Evolutionary conservation across 2,797 vertebrate genomes (phyloP).

Genomic region (Darevskia mixta): DNA sequence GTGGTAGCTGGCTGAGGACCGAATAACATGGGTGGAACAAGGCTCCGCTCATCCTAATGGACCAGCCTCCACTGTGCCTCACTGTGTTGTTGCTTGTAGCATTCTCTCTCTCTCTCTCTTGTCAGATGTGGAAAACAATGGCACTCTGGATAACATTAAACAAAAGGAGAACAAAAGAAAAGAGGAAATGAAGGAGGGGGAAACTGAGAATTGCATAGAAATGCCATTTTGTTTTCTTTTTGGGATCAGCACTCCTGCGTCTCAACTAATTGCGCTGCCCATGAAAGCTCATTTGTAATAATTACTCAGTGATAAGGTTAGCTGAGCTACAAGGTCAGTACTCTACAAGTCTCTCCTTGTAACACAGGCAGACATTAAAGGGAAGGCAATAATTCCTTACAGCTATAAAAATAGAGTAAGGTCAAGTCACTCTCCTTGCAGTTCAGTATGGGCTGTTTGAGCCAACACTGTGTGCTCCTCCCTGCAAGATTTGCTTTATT

Average conservation of each 20-base stretch:
- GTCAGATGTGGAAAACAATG: background rate
- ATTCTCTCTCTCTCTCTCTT: background rate
- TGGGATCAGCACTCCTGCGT: background rate
- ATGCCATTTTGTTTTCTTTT: conserved; percentile 21
- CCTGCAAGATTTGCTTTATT: background rate
- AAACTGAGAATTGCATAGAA: background rate
- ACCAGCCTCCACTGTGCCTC: too few relatives aligned
- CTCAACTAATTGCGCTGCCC: background rate
- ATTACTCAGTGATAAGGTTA: conserved; percentile 7
- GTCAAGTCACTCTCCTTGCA: background rate
- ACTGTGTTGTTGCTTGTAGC: background rate
- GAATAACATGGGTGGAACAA: too few relatives aligned
- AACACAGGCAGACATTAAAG: background rate
- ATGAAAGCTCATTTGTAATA: fast-evolving
- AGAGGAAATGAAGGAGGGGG: background rate
- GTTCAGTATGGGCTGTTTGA: background rate
- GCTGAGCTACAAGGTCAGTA: conserved; percentile 1
- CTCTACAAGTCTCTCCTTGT: background rate
- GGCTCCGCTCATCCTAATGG: too few relatives aligned
- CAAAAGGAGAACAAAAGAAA: background rate
- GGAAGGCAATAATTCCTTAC: background rate
- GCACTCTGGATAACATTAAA: background rate
- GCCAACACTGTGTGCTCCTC: background rate
- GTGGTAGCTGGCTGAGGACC: too few relatives aligned
- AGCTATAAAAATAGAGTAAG: background rate